Evolutionary conservation across 2,888 invertebrate genomes (phyloP).

Genomic region (Dryococelus australis): DNA sequence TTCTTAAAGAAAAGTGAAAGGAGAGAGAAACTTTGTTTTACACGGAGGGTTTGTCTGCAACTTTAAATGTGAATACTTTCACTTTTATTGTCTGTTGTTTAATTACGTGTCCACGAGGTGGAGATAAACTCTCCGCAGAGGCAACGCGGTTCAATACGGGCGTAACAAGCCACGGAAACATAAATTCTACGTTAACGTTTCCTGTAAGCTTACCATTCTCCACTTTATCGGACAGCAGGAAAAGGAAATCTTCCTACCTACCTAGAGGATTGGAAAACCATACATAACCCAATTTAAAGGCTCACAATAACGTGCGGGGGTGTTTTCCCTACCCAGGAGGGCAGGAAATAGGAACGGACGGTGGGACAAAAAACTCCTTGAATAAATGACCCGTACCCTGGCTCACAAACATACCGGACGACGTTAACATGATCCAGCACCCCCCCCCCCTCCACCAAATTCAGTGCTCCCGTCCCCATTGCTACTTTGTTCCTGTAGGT

Average conservation of each 20-base stretch:
- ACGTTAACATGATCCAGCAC: neutral
- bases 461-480: neutral
- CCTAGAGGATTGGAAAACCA: slow-evolving; percentile 10
- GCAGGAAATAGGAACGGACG: slow-evolving; percentile 10
- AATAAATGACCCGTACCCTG: neutral
- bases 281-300: slow-evolving; percentile 7
- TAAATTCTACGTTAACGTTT: slow-evolving; percentile 5
- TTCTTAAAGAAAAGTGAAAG: neutral
- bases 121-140: neutral
- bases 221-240: neutral
- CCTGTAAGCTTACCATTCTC: slow-evolving; percentile 9
- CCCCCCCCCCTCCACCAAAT: neutral
- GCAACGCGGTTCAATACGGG: neutral
- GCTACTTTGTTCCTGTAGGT: no score
- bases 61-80: neutral
- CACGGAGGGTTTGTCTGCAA: neutral
- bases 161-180: slow-evolving; percentile 7
- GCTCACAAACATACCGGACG: neutral
- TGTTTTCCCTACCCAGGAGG: neutral
- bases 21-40: neutral
- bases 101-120: neutral
- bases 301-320: neutral
- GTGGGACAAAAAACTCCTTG: neutral
- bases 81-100: neutral
- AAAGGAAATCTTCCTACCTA: neutral